phyloP scores from a whole-genome alignment of 1,140 invertebrate species.

The Artemia franciscana region DNA sequence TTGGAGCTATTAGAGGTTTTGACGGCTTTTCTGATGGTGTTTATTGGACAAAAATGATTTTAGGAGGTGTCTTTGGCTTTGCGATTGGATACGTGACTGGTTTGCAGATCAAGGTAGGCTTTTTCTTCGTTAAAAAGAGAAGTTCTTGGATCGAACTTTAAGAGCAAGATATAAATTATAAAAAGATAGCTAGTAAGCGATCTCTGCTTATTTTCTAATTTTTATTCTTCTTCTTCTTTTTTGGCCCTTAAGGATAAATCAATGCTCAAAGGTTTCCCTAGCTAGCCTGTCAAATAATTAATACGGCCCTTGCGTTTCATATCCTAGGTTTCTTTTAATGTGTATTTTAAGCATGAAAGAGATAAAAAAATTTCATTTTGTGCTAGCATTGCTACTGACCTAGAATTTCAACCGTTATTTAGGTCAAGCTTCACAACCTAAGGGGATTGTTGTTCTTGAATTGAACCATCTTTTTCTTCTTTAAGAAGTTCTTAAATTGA shows the following conservation, averaged over 20 bases:
- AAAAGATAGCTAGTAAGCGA: background rate
- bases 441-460: too few species aligned
- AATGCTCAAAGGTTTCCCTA: background rate
- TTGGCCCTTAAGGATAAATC: background rate
- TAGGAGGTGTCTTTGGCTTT: slow-evolving; percentile 85
- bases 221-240: background rate
- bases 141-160: background rate
- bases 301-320: background rate
- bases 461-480: too few species aligned
- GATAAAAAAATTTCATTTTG: too few species aligned
- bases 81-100: slow-evolving; percentile 88
- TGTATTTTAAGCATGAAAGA: too few species aligned
- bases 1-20: slow-evolving; percentile 43
- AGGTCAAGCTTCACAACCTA: too few species aligned
- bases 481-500: too few species aligned
- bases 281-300: background rate
- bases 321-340: background rate
- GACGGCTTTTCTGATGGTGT: slow-evolving; percentile 29
- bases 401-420: too few species aligned
- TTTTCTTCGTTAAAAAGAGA: slow-evolving; percentile 3
- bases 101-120: slow-evolving; percentile 71
- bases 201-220: background rate
- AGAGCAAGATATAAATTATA: background rate
- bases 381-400: too few species aligned
- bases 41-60: slow-evolving; percentile 64